Conservation (phyloP, 2,888 invertebrate genomes). For the Apamea monoglypha region DNA sequence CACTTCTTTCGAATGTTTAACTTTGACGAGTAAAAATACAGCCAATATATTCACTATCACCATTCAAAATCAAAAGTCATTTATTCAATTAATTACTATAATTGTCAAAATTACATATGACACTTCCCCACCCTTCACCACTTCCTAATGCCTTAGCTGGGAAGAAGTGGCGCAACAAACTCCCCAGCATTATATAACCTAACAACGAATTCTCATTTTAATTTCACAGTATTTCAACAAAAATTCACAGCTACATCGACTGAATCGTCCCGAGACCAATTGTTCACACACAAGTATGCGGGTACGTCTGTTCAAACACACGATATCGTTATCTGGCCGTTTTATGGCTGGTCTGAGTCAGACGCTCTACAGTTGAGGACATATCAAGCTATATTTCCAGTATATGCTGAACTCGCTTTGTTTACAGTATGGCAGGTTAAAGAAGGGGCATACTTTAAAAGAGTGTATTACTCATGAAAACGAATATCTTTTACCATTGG, state of each 20-base stretch:
- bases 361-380: slow-evolving; percentile 60
- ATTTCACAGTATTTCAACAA: slow-evolving; percentile 40
- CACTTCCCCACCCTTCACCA: not conserved
- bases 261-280: slow-evolving; percentile 60
- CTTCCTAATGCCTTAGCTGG: not conserved
- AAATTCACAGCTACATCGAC: slow-evolving; percentile 28
- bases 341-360: slow-evolving; percentile 78
- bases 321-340: slow-evolving; percentile 79
- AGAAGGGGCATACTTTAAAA: no score
- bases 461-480: not conserved
- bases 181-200: not conserved
- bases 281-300: slow-evolving; percentile 64
- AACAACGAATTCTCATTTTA: slow-evolving; percentile 7
- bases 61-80: not conserved
- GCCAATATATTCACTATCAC: not conserved
- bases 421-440: not conserved
- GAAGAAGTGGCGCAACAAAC: not conserved
- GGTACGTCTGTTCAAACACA: slow-evolving; percentile 71
- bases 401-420: slow-evolving; percentile 1
- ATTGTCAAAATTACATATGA: not conserved
- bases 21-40: not conserved
- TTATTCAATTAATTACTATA: not conserved
- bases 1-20: not conserved
- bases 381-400: slow-evolving; percentile 29
- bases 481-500: no score